Evolutionary conservation across 2,113 vertebrate species (phyloP).

Genomic region (Ploceus nigricollis): DNA sequence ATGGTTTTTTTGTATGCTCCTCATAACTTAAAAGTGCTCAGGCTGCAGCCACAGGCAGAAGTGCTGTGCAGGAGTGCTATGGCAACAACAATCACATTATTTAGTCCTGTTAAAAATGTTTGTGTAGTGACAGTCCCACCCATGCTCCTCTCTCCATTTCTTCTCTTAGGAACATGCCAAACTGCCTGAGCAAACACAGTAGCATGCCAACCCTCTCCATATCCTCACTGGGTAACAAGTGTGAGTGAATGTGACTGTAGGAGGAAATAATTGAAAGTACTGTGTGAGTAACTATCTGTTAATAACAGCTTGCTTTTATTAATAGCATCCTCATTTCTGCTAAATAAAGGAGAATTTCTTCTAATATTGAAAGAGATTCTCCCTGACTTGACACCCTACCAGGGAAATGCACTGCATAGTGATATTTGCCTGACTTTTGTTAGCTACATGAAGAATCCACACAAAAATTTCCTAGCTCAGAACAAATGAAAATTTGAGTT

Average conservation of each 20-base stretch:
- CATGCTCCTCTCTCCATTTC: neutral
- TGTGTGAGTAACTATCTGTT: neutral
- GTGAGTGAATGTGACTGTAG: neutral
- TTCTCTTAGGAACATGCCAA: neutral
- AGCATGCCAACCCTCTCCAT: neutral
- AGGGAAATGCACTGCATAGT: neutral
- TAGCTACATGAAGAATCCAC: neutral
- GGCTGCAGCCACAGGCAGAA: neutral
- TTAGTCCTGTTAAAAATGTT: neutral
- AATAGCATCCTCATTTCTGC: slow-evolving; percentile 1
- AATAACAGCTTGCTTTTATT: slow-evolving; percentile 30
- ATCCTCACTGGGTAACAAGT: neutral
- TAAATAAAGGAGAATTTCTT: slow-evolving; percentile 19
- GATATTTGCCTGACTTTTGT: neutral
- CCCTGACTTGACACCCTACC: neutral
- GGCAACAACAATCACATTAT: neutral
- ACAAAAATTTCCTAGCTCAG: neutral
- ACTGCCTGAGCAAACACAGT: neutral
- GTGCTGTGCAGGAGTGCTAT: neutral
- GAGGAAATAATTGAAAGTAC: slow-evolving; percentile 16
- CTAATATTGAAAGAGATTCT: neutral
- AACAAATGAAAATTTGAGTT: neutral
- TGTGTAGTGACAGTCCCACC: neutral
- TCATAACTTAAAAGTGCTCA: neutral
- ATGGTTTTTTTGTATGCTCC: neutral